phyloP scores from a whole-genome alignment of 2,113 vertebrate species.

The Eolophus roseicapilla region DNA sequence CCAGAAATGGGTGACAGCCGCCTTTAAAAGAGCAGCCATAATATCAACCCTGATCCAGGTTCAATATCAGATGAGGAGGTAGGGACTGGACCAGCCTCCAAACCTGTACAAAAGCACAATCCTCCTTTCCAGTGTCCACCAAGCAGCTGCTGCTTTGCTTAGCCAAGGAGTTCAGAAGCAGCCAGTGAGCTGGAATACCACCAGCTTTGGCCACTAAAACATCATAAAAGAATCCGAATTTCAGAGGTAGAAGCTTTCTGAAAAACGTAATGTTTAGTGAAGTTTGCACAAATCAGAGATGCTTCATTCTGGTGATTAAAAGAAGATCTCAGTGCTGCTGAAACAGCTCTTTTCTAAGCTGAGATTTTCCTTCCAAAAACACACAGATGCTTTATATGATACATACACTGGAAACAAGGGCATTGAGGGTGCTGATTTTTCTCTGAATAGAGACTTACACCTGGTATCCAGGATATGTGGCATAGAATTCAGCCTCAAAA shows the following conservation, averaged over 20 bases:
- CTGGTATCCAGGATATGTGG: not conserved
- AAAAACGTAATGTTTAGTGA: not conserved
- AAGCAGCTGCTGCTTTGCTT: not conserved
- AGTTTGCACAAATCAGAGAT: not conserved
- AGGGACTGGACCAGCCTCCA: not conserved
- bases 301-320: not conserved
- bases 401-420: not conserved
- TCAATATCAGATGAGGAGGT: not conserved
- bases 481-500: not conserved
- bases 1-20: not conserved
- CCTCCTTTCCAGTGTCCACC: not conserved
- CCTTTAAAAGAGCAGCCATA: not conserved
- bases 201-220: not conserved
- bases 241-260: not conserved
- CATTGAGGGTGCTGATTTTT: not conserved
- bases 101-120: not conserved
- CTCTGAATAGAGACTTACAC: not conserved
- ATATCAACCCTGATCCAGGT: not conserved
- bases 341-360: not conserved
- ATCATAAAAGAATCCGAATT: not conserved
- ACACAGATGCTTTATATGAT: not conserved
- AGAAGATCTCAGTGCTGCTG: not conserved
- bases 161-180: not conserved
- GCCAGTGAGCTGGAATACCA: rapidly evolving
- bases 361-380: not conserved